A percentile compares a stretch with the other conserved stretches of the same genome.
Conservation (phyloP, 2,797 vertebrate species). For the Neosilurus mollespiculum region DNA sequence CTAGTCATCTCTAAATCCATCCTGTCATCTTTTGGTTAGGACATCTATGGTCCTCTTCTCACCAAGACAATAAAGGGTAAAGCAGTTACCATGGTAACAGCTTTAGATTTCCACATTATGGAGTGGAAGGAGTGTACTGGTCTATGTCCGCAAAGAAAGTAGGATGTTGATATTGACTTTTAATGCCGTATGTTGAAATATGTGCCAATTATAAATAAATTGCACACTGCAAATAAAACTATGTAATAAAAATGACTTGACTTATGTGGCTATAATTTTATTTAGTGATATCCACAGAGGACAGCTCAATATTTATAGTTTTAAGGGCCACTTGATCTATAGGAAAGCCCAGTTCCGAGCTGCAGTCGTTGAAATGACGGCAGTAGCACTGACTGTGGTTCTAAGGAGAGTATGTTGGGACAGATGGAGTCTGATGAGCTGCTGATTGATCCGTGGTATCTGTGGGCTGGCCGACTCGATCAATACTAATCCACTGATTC, state of each 20-base stretch:
- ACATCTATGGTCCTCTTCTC: conserved; percentile 15
- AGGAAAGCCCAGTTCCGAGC: neutral
- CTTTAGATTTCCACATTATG: conserved; percentile 28
- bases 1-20: neutral
- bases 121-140: conserved; percentile 16
- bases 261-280: neutral
- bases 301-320: conserved; percentile 8
- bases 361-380: neutral
- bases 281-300: neutral
- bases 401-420: conserved; percentile 30
- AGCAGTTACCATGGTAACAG: conserved; percentile 52
- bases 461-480: conserved; percentile 58
- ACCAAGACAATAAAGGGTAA: conserved; percentile 25
- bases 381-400: conserved; percentile 20
- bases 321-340: neutral
- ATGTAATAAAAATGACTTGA: neutral
- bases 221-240: neutral
- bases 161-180: conserved; percentile 2
- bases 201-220: conserved; percentile 13
- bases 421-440: conserved; percentile 48
- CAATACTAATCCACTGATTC: conserved; percentile 60
- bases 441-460: conserved; percentile 56
- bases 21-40: neutral
- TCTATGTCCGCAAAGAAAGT: neutral
- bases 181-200: conserved; percentile 20